These are phyloP conservation scores for Axea sp. DNA, from an alignment of 2,888 invertebrate genomes.

Conservation along the genomic window DNA sequence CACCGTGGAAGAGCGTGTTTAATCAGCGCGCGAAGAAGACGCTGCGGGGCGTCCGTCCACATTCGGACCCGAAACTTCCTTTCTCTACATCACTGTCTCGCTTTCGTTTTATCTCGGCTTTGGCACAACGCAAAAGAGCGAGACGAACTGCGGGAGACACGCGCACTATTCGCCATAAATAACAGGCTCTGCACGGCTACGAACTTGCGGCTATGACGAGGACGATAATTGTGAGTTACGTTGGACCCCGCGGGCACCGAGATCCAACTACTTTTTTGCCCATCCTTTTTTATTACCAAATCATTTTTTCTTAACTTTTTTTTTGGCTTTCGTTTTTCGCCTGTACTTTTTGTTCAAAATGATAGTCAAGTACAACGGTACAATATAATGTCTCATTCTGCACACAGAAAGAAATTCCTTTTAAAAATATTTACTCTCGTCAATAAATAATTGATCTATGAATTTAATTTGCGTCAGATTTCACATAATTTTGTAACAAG, in stretches of 20 bases:
- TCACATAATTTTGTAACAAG: too few relatives aligned
- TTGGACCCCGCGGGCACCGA: conserved; percentile 58
- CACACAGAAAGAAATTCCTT: neutral
- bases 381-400: conserved; percentile 1
- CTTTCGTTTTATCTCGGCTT: conserved; percentile 38
- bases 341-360: conserved; percentile 52
- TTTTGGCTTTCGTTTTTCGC: conserved; percentile 21
- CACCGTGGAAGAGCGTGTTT: conserved; percentile 76
- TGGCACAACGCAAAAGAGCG: conserved; percentile 44
- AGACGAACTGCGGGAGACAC: conserved; percentile 65
- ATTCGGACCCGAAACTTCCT: conserved; percentile 66
- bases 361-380: conserved; percentile 2
- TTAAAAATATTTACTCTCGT: too few relatives aligned
- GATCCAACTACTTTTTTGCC: conserved; percentile 36
- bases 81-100: conserved; percentile 52
- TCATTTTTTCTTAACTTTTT: conserved; percentile 40
- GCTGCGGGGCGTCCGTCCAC: conserved; percentile 74
- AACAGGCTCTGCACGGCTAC: conserved; percentile 66
- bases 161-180: conserved; percentile 69
- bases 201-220: conserved; percentile 69
- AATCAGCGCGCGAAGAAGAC: conserved; percentile 73
- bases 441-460: too few relatives aligned
- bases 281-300: conserved; percentile 28
- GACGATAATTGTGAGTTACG: conserved; percentile 74
- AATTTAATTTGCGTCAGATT: too few relatives aligned